These are phyloP conservation scores for Orchesellides sinensis DNA, from an alignment of 2,888 invertebrate genomes.

Conservation along the genomic window DNA sequence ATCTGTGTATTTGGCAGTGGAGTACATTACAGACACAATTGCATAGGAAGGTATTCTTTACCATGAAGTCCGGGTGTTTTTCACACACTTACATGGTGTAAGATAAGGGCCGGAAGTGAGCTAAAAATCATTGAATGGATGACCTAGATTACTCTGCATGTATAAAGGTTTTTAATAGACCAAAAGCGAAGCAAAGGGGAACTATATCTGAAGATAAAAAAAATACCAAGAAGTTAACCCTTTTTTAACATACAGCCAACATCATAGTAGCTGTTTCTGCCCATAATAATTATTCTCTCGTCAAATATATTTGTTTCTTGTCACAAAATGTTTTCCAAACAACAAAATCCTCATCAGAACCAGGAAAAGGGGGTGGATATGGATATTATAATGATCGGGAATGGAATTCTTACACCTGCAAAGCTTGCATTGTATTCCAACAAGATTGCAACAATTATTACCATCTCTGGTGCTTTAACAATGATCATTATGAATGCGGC, in stretches of 20 bases:
- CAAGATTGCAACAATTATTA: too few relatives aligned
- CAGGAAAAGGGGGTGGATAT: too few relatives aligned
- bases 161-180: neutral
- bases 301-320: too few relatives aligned
- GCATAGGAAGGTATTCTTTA: slow-evolving; percentile 5
- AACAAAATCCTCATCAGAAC: neutral
- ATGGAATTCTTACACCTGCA: too few relatives aligned
- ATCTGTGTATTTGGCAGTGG: neutral
- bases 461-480: too few relatives aligned
- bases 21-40: too few relatives aligned
- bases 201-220: slow-evolving; percentile 23
- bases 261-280: too few relatives aligned
- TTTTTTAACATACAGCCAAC: neutral
- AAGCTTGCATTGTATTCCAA: too few relatives aligned
- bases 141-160: slow-evolving; percentile 50
- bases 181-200: neutral
- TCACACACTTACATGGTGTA: slow-evolving; percentile 39
- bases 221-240: neutral
- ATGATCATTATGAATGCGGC: too few relatives aligned
- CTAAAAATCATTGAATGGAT: slow-evolving; percentile 62
- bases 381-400: too few relatives aligned
- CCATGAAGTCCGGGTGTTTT: slow-evolving; percentile 53
- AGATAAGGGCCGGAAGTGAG: slow-evolving; percentile 59
- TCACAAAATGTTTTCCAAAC: too few relatives aligned
- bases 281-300: too few relatives aligned